phyloP scores from a whole-genome alignment of 1,140 invertebrate species.

The Drosophila obscura region DNA sequence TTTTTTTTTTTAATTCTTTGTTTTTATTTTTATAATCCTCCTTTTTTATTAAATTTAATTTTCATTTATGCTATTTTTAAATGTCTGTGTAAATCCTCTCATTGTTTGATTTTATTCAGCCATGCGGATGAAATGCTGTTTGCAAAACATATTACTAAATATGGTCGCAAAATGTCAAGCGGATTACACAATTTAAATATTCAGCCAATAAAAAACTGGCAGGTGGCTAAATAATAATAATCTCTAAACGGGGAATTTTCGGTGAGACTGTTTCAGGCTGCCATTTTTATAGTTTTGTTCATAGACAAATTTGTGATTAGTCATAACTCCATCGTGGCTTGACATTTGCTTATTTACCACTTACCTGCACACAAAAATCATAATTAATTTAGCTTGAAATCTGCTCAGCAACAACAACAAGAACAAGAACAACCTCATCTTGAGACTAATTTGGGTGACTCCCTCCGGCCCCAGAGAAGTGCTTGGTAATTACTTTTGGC shows the following conservation, averaged over 20 bases:
- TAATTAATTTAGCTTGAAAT: slow-evolving; percentile 71
- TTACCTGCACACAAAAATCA: slow-evolving; percentile 52
- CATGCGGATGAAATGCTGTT: not conserved
- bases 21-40: not conserved
- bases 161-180: slow-evolving; percentile 40
- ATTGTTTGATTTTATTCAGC: too few relatives aligned
- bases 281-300: too few relatives aligned
- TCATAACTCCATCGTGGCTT: slow-evolving; percentile 6
- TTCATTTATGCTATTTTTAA: too few relatives aligned
- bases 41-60: too few relatives aligned
- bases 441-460: slow-evolving; percentile 40
- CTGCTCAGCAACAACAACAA: slow-evolving; percentile 18
- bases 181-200: slow-evolving; percentile 38
- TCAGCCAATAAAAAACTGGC: not conserved
- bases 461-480: slow-evolving; percentile 46
- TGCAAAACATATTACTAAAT: slow-evolving; percentile 17
- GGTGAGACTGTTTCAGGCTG: too few relatives aligned
- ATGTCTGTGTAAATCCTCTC: too few relatives aligned
- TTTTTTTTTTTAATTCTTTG: not conserved
- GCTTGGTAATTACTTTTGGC: slow-evolving; percentile 66
- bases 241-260: too few relatives aligned
- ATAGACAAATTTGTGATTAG: not conserved
- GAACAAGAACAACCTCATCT: slow-evolving; percentile 22
- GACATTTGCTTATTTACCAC: slow-evolving; percentile 33
- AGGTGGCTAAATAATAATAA: too few relatives aligned